Conservation (phyloP, 1,140 invertebrate species). For the Drosophila parabipectinata region DNA sequence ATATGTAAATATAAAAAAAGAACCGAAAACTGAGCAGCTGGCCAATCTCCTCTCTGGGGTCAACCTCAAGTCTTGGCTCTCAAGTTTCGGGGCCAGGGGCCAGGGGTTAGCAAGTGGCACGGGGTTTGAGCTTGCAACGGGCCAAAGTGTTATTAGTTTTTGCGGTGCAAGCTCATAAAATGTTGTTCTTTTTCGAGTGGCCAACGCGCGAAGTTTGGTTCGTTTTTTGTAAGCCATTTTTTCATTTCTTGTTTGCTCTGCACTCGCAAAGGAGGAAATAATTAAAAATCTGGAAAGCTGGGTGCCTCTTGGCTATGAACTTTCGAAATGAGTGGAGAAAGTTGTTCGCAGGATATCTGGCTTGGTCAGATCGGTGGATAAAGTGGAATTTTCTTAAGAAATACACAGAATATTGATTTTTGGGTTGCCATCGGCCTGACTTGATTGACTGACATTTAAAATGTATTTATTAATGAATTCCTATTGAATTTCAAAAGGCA, state of each 20-base stretch:
- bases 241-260: conserved; percentile 22
- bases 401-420: not conserved
- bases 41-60: conserved; percentile 59
- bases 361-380: conserved; percentile 15
- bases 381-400: not conserved
- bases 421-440: not conserved
- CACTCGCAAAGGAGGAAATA: conserved; percentile 57
- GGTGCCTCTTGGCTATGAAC: conserved; percentile 61
- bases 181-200: conserved; percentile 71
- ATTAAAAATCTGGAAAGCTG: conserved; percentile 75
- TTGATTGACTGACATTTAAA: not conserved
- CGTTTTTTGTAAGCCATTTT: conserved; percentile 32
- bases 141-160: conserved; percentile 77
- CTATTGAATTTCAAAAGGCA: not conserved
- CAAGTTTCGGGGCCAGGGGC: conserved; percentile 44
- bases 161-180: conserved; percentile 76
- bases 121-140: conserved; percentile 8
- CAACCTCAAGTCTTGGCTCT: conserved; percentile 70
- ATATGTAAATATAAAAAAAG: conserved; percentile 20
- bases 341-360: conserved; percentile 41
- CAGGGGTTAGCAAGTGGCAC: not conserved
- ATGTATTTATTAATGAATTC: not conserved
- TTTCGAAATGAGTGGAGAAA: conserved; percentile 46
- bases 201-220: conserved; percentile 52
- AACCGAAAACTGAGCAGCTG: conserved; percentile 48